These are phyloP conservation scores for Hormiphora californensis DNA, from an alignment of 37 sponge, comb jelly and placozoan species.

Conservation along the genomic window DNA sequence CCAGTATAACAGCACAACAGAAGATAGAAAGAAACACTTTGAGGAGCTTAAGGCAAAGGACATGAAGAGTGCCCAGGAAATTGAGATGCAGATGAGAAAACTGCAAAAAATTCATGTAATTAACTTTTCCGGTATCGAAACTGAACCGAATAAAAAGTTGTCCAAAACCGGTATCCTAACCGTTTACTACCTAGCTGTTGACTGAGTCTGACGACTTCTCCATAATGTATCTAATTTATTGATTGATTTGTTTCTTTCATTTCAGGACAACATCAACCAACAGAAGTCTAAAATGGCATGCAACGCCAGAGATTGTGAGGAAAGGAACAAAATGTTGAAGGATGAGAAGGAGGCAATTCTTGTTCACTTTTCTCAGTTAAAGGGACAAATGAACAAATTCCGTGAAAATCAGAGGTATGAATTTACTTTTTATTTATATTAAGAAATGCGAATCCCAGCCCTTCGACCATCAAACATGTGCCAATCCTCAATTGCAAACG, in stretches of 20 bases:
- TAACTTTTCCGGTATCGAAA: no score
- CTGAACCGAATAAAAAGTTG: no score
- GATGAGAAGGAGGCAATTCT: slow-evolving; percentile 74
- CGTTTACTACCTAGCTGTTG: no score
- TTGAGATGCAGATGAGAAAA: slow-evolving; percentile 84
- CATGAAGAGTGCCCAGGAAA: slow-evolving; percentile 69
- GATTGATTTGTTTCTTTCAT: background rate
- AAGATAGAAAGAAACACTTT: slow-evolving; percentile 79
- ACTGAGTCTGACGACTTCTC: no score
- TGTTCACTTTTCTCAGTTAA: slow-evolving; percentile 71
- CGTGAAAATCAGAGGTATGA: slow-evolving; percentile 81
- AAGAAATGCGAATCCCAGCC: no score
- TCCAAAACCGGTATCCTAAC: no score
- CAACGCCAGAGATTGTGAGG: slow-evolving; percentile 73
- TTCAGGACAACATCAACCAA: slow-evolving; percentile 61
- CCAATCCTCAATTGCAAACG: no score
- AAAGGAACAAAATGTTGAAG: slow-evolving; percentile 58
- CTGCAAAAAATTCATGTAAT: slow-evolving; percentile 72
- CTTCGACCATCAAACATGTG: no score
- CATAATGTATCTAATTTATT: no score
- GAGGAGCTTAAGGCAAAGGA: slow-evolving; percentile 90
- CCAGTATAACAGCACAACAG: slow-evolving; percentile 83
- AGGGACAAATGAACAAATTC: slow-evolving; percentile 76
- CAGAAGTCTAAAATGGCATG: slow-evolving; percentile 71
- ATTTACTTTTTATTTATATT: no score